Conservation (phyloP, 1,140 invertebrate genomes). For the Hyposmocoma kahamanoa region DNA sequence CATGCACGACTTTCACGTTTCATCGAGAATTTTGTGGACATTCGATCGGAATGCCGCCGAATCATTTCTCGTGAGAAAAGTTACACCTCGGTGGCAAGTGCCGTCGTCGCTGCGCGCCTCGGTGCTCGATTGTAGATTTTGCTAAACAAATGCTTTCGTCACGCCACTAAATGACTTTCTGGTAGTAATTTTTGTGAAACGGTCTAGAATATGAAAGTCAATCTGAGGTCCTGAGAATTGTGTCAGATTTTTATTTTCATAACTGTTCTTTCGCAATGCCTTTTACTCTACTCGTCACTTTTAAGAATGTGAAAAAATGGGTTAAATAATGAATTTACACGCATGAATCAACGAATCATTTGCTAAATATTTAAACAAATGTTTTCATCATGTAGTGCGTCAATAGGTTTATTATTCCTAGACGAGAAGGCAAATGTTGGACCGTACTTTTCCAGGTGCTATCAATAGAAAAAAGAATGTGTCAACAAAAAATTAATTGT, state of each 20-base stretch:
- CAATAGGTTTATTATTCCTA: no score
- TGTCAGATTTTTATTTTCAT: slow-evolving; percentile 37
- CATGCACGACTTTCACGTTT: slow-evolving; percentile 69
- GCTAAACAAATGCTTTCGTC: slow-evolving; percentile 60
- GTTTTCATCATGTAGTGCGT: no score
- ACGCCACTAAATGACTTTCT: slow-evolving; percentile 55
- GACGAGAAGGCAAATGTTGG: no score
- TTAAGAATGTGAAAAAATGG: no score
- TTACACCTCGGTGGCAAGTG: slow-evolving; percentile 38
- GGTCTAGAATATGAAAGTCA: slow-evolving; percentile 23
- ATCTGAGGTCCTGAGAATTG: slow-evolving; percentile 48
- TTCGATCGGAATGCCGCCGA: slow-evolving; percentile 44
- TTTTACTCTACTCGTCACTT: no score
- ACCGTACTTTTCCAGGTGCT: no score
- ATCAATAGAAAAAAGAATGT: no score
- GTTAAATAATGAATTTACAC: no score
- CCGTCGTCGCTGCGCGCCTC: slow-evolving; percentile 35
- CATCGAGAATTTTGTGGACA: slow-evolving; percentile 52
- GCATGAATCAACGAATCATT: no score
- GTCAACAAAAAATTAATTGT: slow-evolving; percentile 13
- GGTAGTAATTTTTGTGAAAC: slow-evolving; percentile 51
- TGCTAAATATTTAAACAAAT: no score
- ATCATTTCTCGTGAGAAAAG: slow-evolving; percentile 66
- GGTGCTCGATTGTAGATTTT: slow-evolving; percentile 56
- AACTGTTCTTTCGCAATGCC: not conserved